Conservation (phyloP, 2,797 vertebrate genomes). For the Sebastes hubbsi region DNA sequence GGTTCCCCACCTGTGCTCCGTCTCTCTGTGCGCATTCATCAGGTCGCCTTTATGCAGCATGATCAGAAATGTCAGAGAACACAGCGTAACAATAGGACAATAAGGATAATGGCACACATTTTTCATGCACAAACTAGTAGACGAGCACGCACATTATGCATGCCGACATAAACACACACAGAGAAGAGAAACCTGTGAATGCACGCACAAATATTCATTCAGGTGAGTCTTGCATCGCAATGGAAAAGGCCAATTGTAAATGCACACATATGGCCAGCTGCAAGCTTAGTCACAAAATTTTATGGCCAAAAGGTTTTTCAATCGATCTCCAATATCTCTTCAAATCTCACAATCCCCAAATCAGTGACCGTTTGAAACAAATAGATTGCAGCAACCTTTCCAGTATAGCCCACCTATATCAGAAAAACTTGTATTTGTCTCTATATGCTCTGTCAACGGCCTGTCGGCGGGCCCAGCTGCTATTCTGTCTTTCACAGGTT, state of each 20-base stretch:
- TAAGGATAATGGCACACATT: not conserved
- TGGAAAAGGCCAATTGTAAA: not conserved
- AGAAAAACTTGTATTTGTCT: not conserved
- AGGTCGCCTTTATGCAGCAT: not conserved
- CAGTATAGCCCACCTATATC: not conserved
- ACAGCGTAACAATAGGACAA: not conserved
- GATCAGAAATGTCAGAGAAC: slow-evolving; percentile 36
- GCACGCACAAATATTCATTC: not conserved
- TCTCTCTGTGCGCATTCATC: not conserved
- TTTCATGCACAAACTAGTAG: not conserved
- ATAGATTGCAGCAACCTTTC: not conserved
- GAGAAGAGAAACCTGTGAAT: not conserved
- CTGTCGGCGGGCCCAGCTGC: no score
- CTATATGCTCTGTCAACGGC: not conserved
- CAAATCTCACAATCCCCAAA: not conserved
- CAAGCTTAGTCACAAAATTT: not conserved
- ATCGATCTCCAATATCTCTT: not conserved
- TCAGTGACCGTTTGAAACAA: not conserved
- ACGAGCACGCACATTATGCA: not conserved
- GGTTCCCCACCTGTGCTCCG: slow-evolving; percentile 17
- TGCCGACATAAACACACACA: not conserved
- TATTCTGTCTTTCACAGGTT: no score
- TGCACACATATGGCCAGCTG: not conserved
- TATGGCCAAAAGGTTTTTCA: not conserved
- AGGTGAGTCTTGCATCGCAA: not conserved